Base-by-base conservation (phyloP, 2,797 vertebrate genomes). In the Linurgus olivaceus region DNA sequence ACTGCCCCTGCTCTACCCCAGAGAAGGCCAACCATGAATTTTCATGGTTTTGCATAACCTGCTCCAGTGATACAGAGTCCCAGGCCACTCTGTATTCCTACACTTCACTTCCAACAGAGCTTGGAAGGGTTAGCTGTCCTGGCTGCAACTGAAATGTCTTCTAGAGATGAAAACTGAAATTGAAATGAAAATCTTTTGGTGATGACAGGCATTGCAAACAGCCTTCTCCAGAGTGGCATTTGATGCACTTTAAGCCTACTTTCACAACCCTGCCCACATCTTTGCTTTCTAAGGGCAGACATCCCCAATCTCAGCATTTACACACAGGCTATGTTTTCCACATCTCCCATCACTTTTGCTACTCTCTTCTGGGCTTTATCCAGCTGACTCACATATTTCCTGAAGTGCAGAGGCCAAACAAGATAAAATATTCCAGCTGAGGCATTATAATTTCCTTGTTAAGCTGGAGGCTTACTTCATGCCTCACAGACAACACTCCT, bases 341-440 rank as follows among this genome's bases (percentile, higher is more conserved):
- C 31, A 45, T 91, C 71, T 85, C 35, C 38, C 38, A 44, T 83
- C 29, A 45, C n/a, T 77, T 84, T 61, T 82, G 48, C 48, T 87
- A 21, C 71, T 93, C 72, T 74, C 7, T 89, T 74, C 52, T 92
- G 87, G 72, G 45, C 17, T 87, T 85, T 59, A 55, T 94, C 84
- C 87, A 89, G 29, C 67, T 87, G 75, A 68, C 78, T 91, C 21
- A 85, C 40, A 87, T 85, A 62, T 76, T 91, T 77, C 71, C 85
- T 80, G 42, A 91, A 91, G 57, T 45, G 29, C n/a, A 12, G 75
- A 79, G 71, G 63, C 78, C 95, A 91, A 89, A 90, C 45, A 91
- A 77, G 85, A 93, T 54, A 92, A 94, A 96, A 96, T 82, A 95
- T 96, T 95, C 93, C 93, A 96, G 77, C 45, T 91, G 81, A 95